Evolutionary conservation across 2,888 invertebrate genomes (phyloP), one percentile per base, ranked within the genome.

Genomic region (Cantharis flavilabris): DNA sequence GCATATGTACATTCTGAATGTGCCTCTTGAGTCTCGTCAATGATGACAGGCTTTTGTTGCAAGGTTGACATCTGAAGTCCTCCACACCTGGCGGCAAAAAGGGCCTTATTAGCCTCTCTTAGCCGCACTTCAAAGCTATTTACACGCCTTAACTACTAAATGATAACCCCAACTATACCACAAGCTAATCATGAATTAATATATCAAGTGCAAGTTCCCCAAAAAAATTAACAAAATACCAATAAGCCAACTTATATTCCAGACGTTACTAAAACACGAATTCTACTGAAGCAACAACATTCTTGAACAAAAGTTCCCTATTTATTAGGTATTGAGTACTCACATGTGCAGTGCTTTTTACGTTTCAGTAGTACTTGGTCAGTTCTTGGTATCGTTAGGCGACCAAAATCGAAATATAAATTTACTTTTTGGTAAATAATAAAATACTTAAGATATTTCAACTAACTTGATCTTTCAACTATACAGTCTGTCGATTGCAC

Each of bases 1-100:
- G 92, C 94, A 95, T 95, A 91, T 96, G 96, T 86, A 96, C 96
- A 91, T 96, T 96, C 92, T 96, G 96, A 91, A 95, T 96, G 91
- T 96, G 96, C 87, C 96, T 93, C 92, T 95, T 96, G 91, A 96
- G 93, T 88, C 95, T 93, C 87, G 95, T 95, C 89, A 95, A 91
- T 86, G 95, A 95, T 87, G 95, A 95, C 88, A 96, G 91, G 90
- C 94, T 95, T 92, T 96, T 96, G 93, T 95, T 95, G 94, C 95
- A 96, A 86, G 95, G 95, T 92, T 95, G 95, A 91, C 95, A 96
- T 90, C 95, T 93, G 92, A 95, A 95, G 91, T 95, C 95, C 91
- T 95, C 95, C 90, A 93, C 93, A 92, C 93, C 92, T 93, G 92
- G 91, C 89, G 90, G 90, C 92, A 90, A 89, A 86, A 87, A 86